phyloP scores from a whole-genome alignment of 2,113 vertebrate species.

The Pteruthius melanotis region DNA sequence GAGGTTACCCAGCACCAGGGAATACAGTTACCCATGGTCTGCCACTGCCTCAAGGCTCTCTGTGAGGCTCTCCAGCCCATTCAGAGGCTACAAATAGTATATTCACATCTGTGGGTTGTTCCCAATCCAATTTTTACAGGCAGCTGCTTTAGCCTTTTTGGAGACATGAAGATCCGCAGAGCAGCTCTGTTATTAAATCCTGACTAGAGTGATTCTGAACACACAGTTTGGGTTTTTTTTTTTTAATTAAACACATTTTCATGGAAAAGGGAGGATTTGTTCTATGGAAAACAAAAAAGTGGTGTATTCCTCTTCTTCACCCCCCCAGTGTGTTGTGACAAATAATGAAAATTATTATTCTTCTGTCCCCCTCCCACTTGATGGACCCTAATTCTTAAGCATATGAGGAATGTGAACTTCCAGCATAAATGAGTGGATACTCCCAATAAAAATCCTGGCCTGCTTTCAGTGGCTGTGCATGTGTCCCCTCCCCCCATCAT shows the following conservation, averaged over 20 bases:
- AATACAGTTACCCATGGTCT: neutral
- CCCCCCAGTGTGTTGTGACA: neutral
- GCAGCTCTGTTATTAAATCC: neutral
- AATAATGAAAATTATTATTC: neutral
- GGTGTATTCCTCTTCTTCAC: neutral
- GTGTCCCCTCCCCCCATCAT: neutral
- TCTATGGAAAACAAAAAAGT: neutral
- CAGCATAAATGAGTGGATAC: neutral
- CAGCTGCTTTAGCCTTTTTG: neutral
- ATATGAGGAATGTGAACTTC: neutral
- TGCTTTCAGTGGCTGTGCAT: neutral
- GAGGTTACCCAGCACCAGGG: neutral
- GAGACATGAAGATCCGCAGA: neutral
- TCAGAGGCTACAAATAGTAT: neutral
- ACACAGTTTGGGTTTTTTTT: neutral
- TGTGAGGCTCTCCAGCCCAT: neutral
- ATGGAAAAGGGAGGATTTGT: neutral
- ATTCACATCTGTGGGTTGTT: neutral
- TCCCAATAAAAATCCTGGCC: neutral
- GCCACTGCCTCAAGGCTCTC: neutral
- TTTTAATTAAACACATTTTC: neutral
- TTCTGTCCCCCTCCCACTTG: neutral
- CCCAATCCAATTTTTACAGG: neutral
- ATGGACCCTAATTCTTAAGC: slow-evolving; percentile 27
- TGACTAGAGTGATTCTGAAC: neutral